phyloP scores from a whole-genome alignment of 2,888 invertebrate genomes.

The Eustalomyia histrio region DNA sequence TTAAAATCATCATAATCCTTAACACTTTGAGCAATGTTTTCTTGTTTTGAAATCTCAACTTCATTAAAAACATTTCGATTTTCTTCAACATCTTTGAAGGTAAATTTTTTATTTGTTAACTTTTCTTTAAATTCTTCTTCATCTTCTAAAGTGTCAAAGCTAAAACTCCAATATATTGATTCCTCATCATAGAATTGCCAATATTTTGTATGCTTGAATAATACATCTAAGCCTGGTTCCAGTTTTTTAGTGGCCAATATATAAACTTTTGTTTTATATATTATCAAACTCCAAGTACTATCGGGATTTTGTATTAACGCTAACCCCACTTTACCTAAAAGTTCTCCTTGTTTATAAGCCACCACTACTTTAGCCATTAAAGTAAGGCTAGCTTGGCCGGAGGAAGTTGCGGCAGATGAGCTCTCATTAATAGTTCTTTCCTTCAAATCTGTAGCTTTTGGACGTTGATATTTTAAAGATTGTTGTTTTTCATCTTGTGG shows the following conservation, averaged over 20 bases:
- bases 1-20: background rate
- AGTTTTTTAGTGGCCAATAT: constrained; percentile 70
- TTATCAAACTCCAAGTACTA: constrained; percentile 67
- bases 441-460: constrained; percentile 57
- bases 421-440: background rate
- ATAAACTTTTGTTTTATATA: constrained; percentile 71
- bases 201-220: constrained; percentile 65
- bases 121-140: constrained; percentile 63
- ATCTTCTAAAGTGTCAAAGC: constrained; percentile 76
- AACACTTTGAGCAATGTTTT: background rate
- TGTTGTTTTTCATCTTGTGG: constrained; percentile 57
- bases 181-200: constrained; percentile 80
- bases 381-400: constrained; percentile 66
- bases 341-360: constrained; percentile 72
- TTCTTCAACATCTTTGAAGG: constrained; percentile 50
- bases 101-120: constrained; percentile 46
- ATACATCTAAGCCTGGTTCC: background rate
- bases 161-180: constrained; percentile 81
- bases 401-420: background rate
- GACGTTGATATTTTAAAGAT: constrained; percentile 70
- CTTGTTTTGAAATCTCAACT: background rate
- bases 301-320: constrained; percentile 77
- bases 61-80: background rate
- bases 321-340: constrained; percentile 79
- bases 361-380: constrained; percentile 71